Conservation (phyloP, 2,113 vertebrate genomes). For the Osmerus mordax region DNA sequence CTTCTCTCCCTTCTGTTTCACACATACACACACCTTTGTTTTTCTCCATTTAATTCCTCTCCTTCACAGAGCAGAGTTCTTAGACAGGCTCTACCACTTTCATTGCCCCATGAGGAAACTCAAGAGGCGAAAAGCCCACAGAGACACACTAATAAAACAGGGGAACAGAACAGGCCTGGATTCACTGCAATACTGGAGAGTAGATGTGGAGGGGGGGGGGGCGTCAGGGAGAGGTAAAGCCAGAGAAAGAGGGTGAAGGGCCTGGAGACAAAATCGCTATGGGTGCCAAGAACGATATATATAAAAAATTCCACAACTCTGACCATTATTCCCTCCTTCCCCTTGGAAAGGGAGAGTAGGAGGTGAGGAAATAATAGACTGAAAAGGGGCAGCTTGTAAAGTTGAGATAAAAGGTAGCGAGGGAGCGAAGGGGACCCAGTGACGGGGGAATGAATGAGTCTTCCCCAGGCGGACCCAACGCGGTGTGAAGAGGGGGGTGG, state of each 20-base stretch:
- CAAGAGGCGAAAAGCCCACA: conserved; percentile 5
- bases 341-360: conserved; percentile 44
- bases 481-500: conserved; percentile 38
- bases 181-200: conserved; percentile 34
- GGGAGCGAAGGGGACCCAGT: conserved; percentile 41
- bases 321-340: conserved; percentile 45
- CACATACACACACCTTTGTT: conserved; percentile 21
- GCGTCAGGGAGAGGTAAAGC: conserved; percentile 39
- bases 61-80: conserved; percentile 26
- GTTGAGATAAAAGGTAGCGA: conserved; percentile 66
- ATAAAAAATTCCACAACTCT: conserved; percentile 61
- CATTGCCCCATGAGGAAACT: conserved; percentile 12
- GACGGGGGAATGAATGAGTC: conserved; percentile 43
- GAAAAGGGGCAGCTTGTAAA: conserved; percentile 72
- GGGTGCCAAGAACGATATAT: conserved; percentile 66
- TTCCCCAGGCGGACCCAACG: conserved; percentile 59
- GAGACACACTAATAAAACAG: conserved; percentile 29
- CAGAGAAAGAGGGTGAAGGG: conserved; percentile 48
- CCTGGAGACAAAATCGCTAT: conserved; percentile 57
- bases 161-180: conserved; percentile 10
- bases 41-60: conserved; percentile 17
- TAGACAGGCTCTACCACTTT: conserved; percentile 37
- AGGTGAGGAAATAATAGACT: conserved; percentile 69
- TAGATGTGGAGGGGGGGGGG: conserved; percentile 34
- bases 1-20: not conserved